Evolutionary conservation across 1,140 invertebrate genomes (phyloP), one percentile per base, ranked within the genome.

Genomic region (Danaus melanippus): DNA sequence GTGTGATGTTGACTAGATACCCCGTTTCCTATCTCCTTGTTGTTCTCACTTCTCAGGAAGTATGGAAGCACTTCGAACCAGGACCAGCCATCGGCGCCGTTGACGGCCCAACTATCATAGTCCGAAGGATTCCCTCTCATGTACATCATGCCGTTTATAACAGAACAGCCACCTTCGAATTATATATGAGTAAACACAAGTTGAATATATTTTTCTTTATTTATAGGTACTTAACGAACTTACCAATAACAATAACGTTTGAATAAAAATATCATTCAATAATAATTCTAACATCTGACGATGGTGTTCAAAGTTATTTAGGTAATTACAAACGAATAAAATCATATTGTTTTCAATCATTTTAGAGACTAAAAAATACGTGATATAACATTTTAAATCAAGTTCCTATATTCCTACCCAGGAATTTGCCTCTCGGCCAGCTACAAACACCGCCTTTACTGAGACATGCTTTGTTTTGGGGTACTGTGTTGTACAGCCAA

Each of bases 21-120:
- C 69, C 95, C 92, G 8, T 85, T 88, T 39, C 92, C 91, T 3
- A 93, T 89, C 72, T 96, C 91, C 56, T 89, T 88, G 77, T 96
- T 96, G 69, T 96, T 92, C 73, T 97, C 95, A 15, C 93, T 94
- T 75, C 93, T 95, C 42, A 94, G 89, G 79, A 97, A 97, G 84
- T 92, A 97, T 0, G 95, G 95, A 44, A 97, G 83, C 0, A 97
- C 94, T 50, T 97, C 94, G 51, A 93, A 91, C 87, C 95, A 98
- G 7, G 93, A 92, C 97, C 97, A 99, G 10, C 96, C 96, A 0
- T 89, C 79, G 51, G 96, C 96, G 0, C 97, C 97, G 56, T 93
- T 88, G 11, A 81, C 70, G 2, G 78, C 84, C 94, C 94, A 95
- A 10, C 91, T 84, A 64, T 95, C 90, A 74, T 93, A 95, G 78